Conservation (phyloP, 2,888 invertebrate genomes). For the Lordiphosa andalusiaca region DNA sequence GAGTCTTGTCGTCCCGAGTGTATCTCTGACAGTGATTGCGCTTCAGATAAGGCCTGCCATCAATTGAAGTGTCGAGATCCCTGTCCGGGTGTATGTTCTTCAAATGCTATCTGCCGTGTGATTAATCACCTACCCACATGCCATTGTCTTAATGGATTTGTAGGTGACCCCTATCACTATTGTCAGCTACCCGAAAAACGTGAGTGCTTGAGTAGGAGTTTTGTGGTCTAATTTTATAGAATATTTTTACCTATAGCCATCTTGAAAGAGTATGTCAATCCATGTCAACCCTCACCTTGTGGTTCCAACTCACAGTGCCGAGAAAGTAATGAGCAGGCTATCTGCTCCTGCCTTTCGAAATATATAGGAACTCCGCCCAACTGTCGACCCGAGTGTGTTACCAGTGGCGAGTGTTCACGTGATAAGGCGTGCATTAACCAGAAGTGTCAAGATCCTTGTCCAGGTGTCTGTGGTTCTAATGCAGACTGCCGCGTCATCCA, state of each 20-base stretch:
- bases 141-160: constrained; percentile 85
- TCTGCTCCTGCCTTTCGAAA: constrained; percentile 83
- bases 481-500: constrained; percentile 87
- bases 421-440: constrained; percentile 84
- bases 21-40: constrained; percentile 88
- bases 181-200: constrained; percentile 82
- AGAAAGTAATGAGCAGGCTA: constrained; percentile 83
- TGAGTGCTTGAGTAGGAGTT: constrained; percentile 77
- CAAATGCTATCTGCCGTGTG: constrained; percentile 87
- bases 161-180: constrained; percentile 88
- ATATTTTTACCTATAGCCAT: constrained; percentile 53
- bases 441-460: constrained; percentile 85
- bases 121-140: constrained; percentile 87
- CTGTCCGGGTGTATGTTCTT: constrained; percentile 88
- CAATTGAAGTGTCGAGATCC: constrained; percentile 89
- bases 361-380: constrained; percentile 84
- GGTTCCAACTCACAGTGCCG: constrained; percentile 85
- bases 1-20: constrained; percentile 89
- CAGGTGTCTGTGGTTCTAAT: constrained; percentile 83
- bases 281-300: constrained; percentile 85
- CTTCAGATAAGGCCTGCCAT: constrained; percentile 86
- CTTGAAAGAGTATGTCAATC: constrained; percentile 80
- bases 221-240: background rate
- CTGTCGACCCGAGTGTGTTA: constrained; percentile 86
- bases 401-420: constrained; percentile 84